Evolutionary conservation across 2,797 vertebrate species (phyloP), one percentile per base, ranked within the genome.

Genomic region (Vipera latastei): DNA sequence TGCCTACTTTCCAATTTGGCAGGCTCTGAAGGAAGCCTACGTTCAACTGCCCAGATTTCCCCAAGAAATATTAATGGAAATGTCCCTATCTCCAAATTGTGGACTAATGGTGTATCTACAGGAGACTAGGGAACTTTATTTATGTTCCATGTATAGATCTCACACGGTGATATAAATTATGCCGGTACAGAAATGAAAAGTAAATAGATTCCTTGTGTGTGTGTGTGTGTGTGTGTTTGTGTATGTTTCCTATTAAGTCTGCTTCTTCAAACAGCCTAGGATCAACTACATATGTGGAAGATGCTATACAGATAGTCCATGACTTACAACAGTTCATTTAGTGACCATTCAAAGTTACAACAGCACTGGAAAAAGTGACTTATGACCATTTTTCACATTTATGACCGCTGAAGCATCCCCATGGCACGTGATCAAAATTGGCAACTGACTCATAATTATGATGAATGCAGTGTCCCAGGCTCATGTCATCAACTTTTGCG

Each of bases 121-220:
- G 87, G 61, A 86, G 63, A 92, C 38, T 91, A 1, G 4, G 32
- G 88, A 91, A 90, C 89, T 94, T 94, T 55, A 91, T 18, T 88
- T 93, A 63, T 89, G 13, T 44, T 93, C 92, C 91, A 86, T 95
- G 92, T 57, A 6, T 94, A 92, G 88, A 89, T 94, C 89, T n/a
- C 22, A 32, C 26, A 93, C 59, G 63, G 18, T 26, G 65, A 59
- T 94, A 89, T 86, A 65, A 86, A n/a, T n/a, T 91, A 38, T 93
- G 28, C 56, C 53, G 16, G 48, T 87, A 13, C 5, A 86, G 20
- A 90, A 93, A 57, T 0, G 90, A 63, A 90, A 65, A 88, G 86
- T 91, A 69, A 78, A n/a, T 86, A 91, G 87, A 48, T 69, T 59
- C 59, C 90, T 22, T 78, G 38, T 73, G 1, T 78, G 8, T 44